Evolutionary conservation across 1,140 invertebrate genomes (phyloP).

Genomic region (Bombus sylvicola): DNA sequence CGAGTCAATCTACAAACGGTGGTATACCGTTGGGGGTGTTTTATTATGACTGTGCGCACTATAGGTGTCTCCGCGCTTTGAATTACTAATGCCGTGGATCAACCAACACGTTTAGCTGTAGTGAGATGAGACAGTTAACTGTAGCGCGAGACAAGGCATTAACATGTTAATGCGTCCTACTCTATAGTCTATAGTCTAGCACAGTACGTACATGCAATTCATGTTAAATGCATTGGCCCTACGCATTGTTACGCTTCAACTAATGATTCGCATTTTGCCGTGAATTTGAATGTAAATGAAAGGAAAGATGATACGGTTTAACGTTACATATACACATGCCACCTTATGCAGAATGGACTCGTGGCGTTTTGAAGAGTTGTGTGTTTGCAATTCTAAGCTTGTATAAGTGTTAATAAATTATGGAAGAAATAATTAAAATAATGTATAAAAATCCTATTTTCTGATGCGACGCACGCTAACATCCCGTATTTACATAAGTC

Average conservation of each 20-base stretch:
- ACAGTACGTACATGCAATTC: constrained; percentile 36
- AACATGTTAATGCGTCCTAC: constrained; percentile 49
- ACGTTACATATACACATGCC: neutral
- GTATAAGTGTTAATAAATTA: neutral
- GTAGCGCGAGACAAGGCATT: constrained; percentile 51
- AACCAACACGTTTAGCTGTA: constrained; percentile 39
- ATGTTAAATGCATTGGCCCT: constrained; percentile 50
- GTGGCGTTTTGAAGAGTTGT: neutral
- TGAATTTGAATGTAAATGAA: constrained; percentile 45
- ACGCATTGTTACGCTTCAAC: constrained; percentile 43
- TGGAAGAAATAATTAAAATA: neutral
- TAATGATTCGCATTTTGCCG: constrained; percentile 26
- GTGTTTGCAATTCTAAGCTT: neutral
- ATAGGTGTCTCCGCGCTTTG: constrained; percentile 41
- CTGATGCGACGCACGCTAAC: neutral
- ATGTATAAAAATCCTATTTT: neutral
- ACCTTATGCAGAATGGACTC: too few relatives aligned
- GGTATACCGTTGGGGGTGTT: constrained; percentile 19
- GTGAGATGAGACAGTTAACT: constrained; percentile 47
- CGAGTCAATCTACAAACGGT: constrained; percentile 7
- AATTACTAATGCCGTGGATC: constrained; percentile 52
- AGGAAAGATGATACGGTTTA: constrained; percentile 35
- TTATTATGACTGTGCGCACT: constrained; percentile 43
- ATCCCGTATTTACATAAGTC: neutral
- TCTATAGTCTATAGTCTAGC: constrained; percentile 17